Conservation (phyloP, 1,140 invertebrate species). For the Limonius californicus region DNA sequence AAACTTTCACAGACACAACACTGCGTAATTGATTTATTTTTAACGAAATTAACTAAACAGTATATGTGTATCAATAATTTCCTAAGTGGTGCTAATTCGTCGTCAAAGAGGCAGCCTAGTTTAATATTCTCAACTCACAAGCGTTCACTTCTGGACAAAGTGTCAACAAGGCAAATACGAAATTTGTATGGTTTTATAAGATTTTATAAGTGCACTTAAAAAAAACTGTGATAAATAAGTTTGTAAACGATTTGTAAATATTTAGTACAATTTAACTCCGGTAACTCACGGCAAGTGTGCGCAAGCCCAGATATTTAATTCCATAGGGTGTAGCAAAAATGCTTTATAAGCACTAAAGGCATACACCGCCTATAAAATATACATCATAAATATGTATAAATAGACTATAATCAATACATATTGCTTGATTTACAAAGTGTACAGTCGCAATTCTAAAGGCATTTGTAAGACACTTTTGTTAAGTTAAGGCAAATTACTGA, state of each 20-base stretch:
- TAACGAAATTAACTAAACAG: not conserved
- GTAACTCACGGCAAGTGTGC: not conserved
- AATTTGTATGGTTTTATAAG: not conserved
- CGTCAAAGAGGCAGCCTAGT: not conserved
- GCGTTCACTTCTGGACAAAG: not conserved
- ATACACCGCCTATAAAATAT: not conserved
- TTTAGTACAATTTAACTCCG: not conserved
- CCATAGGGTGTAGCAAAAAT: not conserved
- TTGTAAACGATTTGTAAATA: not conserved
- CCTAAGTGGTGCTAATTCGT: not conserved
- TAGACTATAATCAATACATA: conserved; percentile 2
- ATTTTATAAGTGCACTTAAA: conserved; percentile 9
- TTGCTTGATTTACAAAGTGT: conserved; percentile 11
- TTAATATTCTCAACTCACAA: not conserved
- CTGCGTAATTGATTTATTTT: not conserved
- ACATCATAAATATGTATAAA: conserved; percentile 9
- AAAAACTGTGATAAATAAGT: not conserved
- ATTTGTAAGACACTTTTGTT: conserved; percentile 7
- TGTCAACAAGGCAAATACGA: not conserved
- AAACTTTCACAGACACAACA: not conserved
- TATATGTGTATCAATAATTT: not conserved
- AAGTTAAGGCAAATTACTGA: conserved; percentile 4
- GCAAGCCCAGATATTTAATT: not conserved
- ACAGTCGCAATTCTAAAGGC: conserved; percentile 9
- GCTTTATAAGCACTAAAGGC: not conserved